phyloP scores from a whole-genome alignment of 2,113 vertebrate genomes.

The Nycticebus coucang region DNA sequence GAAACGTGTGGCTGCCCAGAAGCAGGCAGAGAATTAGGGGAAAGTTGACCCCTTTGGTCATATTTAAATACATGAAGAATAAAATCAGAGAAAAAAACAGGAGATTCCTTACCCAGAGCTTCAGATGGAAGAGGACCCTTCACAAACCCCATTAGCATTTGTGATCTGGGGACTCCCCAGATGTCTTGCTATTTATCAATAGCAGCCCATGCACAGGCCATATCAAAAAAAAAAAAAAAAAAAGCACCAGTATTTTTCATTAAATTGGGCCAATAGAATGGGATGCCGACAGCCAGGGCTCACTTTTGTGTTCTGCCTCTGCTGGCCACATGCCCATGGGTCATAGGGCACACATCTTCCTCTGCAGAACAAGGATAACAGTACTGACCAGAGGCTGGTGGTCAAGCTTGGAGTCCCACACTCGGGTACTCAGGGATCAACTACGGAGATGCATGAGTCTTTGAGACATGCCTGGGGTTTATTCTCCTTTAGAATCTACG shows the following conservation, averaged over 20 bases:
- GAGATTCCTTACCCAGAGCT: background rate
- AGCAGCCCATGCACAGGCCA: background rate
- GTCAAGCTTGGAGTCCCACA: accelerated
- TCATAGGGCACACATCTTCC: no score
- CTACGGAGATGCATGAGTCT: accelerated
- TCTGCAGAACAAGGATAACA: accelerated
- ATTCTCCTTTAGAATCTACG: background rate
- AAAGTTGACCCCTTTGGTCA: background rate
- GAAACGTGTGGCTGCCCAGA: accelerated
- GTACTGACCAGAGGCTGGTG: accelerated
- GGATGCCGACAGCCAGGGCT: no score
- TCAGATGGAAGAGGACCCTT: background rate
- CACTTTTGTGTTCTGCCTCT: accelerated
- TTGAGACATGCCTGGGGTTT: accelerated
- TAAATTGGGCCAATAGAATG: background rate
- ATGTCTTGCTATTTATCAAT: background rate
- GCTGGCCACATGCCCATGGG: accelerated
- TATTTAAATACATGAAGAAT: background rate
- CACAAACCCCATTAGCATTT: background rate
- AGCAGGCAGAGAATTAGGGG: accelerated
- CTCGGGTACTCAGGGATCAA: background rate
- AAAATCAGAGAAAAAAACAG: background rate
- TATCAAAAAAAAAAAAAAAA: accelerated
- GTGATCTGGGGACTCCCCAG: background rate
- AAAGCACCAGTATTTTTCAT: background rate